A percentile compares a stretch with the other conserved stretches of the same genome.
phyloP scores from a whole-genome alignment of 2,888 invertebrate genomes.

The Drosophila multiciliata region DNA sequence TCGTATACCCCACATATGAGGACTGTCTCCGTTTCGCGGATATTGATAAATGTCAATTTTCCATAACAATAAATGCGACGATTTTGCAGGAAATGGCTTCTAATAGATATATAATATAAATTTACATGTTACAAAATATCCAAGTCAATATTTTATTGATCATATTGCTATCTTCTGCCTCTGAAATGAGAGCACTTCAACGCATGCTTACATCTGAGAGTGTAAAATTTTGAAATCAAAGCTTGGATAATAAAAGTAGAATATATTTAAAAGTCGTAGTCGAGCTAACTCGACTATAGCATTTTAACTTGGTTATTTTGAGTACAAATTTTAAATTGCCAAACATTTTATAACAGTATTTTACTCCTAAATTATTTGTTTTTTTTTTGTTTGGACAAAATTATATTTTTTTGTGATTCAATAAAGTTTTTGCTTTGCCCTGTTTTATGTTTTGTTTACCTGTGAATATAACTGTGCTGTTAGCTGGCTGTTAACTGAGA shows the following conservation, averaged over 20 bases:
- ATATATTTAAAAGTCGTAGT: not conserved
- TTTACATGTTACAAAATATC: not conserved
- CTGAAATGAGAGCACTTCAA: not conserved
- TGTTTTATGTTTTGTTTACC: constrained; percentile 62
- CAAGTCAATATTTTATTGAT: not conserved
- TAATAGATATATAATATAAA: not conserved
- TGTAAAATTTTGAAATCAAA: accelerated
- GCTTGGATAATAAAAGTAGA: not conserved
- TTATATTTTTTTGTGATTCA: constrained; percentile 7
- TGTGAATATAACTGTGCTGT: constrained; percentile 33
- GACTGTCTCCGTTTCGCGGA: not conserved
- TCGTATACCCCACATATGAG: not conserved
- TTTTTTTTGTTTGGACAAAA: not conserved
- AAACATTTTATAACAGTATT: not conserved
- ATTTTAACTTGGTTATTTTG: not conserved
- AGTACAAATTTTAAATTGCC: not conserved
- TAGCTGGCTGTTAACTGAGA: constrained; percentile 59
- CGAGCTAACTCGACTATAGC: not conserved
- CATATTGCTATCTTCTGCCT: not conserved
- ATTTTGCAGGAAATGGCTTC: not conserved
- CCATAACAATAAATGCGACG: not conserved
- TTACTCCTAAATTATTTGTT: not conserved
- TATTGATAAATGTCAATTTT: not conserved
- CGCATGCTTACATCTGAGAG: not conserved
- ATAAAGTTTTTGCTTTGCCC: constrained; percentile 7